Base-by-base conservation (phyloP, 2,113 vertebrate species). In the Carettochelys insculpta region DNA sequence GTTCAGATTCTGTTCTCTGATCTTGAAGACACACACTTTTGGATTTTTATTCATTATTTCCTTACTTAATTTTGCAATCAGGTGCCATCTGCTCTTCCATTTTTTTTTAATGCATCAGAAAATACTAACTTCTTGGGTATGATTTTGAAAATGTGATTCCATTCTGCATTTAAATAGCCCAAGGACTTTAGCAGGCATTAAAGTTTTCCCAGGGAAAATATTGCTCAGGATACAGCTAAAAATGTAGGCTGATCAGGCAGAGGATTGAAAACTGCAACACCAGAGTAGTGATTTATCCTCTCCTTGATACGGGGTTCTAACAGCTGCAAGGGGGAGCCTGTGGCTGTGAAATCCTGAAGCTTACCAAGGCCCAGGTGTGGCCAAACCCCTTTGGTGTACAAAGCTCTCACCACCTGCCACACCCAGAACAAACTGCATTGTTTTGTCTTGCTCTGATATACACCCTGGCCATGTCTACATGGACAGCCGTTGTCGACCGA, bases 101-200 rank as follows among this genome's bases (percentile, higher is more conserved):
- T 89, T 92, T 87, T 93, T 95, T 93, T 92, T 85, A 88, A 95
- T 45, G 80, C 88, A 95, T 92, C 51, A 75, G 94, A 92, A 93
- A 93, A 95, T 93, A 92, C 88, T 92, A 47, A 77, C 83, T 93
- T 80, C 94, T 3, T 11, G 95, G 87, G 94, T 91, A 54, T 91
- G 83, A 77, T 96, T 96, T 96, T 93, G 85, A 93, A 75, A 50
- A 76, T 82, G 91, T 38, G 92, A 90, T 96, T 82, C 93, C 82
- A 6, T 86, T 80, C 92, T 92, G 85, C 82, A 82, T 94, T 95
- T 78, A 93, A 95, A 93, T 5, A 86, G 95, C 54, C 51, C 86
- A 94, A 93, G 87, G 89, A 79, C 93, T 86, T 96, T 83, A 90
- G 92, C 50, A 81, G 90, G 90, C 81, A 54, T 83, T 83, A 77